Conservation (phyloP, 2,888 invertebrate genomes). For the Andrena praecox region DNA sequence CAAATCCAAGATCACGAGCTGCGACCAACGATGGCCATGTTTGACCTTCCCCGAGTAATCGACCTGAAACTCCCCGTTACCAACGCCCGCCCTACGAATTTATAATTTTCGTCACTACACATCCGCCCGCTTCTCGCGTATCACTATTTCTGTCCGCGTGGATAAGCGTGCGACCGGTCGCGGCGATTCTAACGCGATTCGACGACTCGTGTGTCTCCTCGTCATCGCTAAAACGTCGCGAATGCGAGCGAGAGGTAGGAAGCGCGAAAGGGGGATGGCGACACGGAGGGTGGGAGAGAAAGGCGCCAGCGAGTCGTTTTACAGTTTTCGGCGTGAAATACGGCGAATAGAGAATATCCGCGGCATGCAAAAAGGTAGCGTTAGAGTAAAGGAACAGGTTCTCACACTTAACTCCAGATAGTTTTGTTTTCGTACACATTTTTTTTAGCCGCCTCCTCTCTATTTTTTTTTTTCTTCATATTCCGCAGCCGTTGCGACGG, state of each 20-base stretch:
- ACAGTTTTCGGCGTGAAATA: slow-evolving; percentile 30
- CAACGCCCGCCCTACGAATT: too few relatives aligned
- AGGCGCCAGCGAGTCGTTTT: slow-evolving; percentile 41
- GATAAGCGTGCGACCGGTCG: neutral
- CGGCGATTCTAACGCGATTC: slow-evolving; percentile 17
- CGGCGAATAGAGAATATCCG: slow-evolving; percentile 27
- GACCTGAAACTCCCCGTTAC: neutral
- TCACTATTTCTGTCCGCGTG: neutral
- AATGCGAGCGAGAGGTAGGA: neutral
- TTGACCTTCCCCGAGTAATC: too few relatives aligned
- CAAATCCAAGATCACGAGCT: too few relatives aligned
- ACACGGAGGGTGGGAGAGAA: slow-evolving; percentile 21
- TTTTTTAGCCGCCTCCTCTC: neutral
- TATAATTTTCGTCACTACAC: neutral
- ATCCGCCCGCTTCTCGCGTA: neutral
- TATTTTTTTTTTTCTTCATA: neutral
- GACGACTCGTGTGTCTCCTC: slow-evolving; percentile 19
- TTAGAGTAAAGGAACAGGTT: slow-evolving; percentile 45
- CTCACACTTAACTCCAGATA: slow-evolving; percentile 4
- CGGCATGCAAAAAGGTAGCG: slow-evolving; percentile 27
- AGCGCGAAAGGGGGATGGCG: neutral
- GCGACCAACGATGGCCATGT: too few relatives aligned
- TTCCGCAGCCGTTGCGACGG: neutral
- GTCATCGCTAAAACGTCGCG: slow-evolving; percentile 28
- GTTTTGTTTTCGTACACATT: neutral